Evolutionary conservation across 2,113 vertebrate genomes (phyloP).

Genomic region (Pterocles orientalis): DNA sequence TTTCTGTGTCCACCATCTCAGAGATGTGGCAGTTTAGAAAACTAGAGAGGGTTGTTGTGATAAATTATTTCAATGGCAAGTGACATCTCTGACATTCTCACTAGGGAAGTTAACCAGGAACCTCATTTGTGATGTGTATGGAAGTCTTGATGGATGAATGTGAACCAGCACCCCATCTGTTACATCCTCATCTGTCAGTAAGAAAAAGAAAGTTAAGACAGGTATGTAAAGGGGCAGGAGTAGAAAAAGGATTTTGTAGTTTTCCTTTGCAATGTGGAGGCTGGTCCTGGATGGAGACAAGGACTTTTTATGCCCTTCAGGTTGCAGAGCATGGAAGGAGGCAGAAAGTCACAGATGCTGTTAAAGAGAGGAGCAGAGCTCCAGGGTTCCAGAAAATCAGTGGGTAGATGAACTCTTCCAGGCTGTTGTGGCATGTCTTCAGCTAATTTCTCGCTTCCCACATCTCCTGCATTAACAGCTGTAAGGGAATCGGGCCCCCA

Average conservation of each 20-base stretch:
- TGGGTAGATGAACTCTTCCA: neutral
- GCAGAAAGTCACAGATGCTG: neutral
- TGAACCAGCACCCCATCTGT: neutral
- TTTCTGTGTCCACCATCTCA: neutral
- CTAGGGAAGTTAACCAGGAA: neutral
- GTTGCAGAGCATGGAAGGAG: neutral
- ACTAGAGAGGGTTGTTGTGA: neutral
- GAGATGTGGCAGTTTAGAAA: neutral
- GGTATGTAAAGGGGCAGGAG: neutral
- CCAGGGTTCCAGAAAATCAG: neutral
- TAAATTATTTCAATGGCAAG: neutral
- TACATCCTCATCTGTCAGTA: neutral
- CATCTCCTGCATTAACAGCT: constrained; percentile 2
- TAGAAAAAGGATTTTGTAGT: neutral
- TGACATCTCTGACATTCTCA: neutral
- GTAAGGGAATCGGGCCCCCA: neutral
- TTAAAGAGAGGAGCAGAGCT: neutral
- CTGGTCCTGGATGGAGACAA: neutral
- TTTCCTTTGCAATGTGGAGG: neutral
- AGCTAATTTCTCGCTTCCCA: neutral
- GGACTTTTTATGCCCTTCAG: neutral
- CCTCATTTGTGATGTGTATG: neutral
- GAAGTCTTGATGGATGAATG: neutral
- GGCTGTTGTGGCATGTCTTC: neutral
- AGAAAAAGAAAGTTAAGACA: neutral